Conservation (phyloP, 2,888 invertebrate species). For the Beris chalybata region DNA sequence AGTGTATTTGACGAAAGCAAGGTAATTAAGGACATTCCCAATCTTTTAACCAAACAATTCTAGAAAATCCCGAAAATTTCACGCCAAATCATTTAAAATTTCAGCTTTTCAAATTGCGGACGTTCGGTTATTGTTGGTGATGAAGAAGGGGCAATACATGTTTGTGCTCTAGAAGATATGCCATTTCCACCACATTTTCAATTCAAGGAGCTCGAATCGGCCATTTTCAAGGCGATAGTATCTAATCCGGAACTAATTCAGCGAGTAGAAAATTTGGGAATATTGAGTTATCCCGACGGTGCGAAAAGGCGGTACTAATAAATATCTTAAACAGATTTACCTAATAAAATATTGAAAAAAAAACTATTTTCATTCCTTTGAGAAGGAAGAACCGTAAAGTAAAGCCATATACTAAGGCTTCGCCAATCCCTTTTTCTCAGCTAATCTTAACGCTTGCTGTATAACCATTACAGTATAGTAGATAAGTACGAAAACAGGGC, state of each 20-base stretch:
- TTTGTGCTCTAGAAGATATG: conserved; percentile 73
- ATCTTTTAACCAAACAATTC: neutral
- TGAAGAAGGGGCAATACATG: conserved; percentile 65
- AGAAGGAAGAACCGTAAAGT: no score
- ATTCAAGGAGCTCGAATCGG: conserved; percentile 64
- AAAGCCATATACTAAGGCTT: no score
- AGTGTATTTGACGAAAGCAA: conserved; percentile 24
- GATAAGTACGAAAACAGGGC: no score
- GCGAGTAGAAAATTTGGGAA: conserved; percentile 63
- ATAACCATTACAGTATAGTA: no score
- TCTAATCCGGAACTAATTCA: conserved; percentile 65
- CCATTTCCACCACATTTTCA: conserved; percentile 74
- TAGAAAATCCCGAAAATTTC: neutral
- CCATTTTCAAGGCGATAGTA: conserved; percentile 65
- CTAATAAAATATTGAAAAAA: no score
- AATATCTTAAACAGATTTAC: no score
- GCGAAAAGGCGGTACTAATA: neutral
- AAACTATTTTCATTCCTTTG: no score
- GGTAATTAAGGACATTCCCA: conserved; percentile 10
- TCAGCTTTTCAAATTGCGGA: conserved; percentile 67
- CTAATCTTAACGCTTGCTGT: no score
- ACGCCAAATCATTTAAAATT: conserved; percentile 52
- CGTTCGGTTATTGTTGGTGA: conserved; percentile 72
- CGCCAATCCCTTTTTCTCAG: no score
- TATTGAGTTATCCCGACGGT: conserved; percentile 33